Base-by-base conservation (phyloP, 2,113 vertebrate genomes). In the Oriolus oriolus region DNA sequence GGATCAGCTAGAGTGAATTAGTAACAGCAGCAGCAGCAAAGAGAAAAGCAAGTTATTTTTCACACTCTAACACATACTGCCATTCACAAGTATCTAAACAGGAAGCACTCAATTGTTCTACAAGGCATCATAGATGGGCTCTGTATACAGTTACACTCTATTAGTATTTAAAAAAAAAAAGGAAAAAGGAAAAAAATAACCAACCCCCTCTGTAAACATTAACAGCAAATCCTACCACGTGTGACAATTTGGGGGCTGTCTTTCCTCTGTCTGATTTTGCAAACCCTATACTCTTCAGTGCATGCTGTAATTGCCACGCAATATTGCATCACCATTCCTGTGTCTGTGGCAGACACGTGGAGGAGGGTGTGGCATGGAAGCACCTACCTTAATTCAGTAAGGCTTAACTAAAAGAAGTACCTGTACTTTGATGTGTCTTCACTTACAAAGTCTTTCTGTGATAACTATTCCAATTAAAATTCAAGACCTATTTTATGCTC, bases 251-350 rank as follows among this genome's bases (percentile, higher is more conserved):
- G 49, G 66, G 92, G 44, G 41, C 92, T 85, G 71, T 68, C 90
- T 93, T 54, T 64, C 82, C 70, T 93, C 85, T 57, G 74, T 9
- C 49, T 65, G 87, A 73, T 73, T 90, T 93, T 90, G 75, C 75
- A 93, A 79, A 90, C 45, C 27, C 57, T 54, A 3, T n/a, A 47
- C 28, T 91, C 82, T 53, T 65, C 75, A 27, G 70, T 39, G 88
- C 52, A 93, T 97, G 49, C 85, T 97, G 96, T 80, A 97, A 97
- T 6, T 94, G 68, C 92, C 83, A 92, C 0, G 9, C 75, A 86
- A 80, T 95, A 50, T 97, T 97, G 96, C 96, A 97, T 97, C 96
- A 97, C 95, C 70, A 42, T 6, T 39, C 9, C 79, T 16, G 75
- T 53, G 90, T 49, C 85, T 80, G 92, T 79, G 87, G 94, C 95